Base-by-base conservation (phyloP, 2,797 vertebrate species). In the Eospalax fontanierii region DNA sequence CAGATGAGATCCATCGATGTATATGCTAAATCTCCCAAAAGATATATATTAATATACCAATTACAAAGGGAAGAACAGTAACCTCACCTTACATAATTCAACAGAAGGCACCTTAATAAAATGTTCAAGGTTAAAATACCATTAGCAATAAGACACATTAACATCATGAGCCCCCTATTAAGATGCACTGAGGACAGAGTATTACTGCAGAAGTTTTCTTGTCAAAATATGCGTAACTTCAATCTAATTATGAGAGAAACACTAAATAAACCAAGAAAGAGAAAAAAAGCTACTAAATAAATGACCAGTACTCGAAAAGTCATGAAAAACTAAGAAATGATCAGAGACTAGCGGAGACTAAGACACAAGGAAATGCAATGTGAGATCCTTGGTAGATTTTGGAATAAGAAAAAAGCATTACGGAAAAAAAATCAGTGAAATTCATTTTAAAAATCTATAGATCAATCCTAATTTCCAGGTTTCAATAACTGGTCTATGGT, bases 211-310 rank as follows among this genome's bases (percentile, higher is more conserved):
- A 30, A 87, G 84, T 88, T 88, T 87, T 65, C 78, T 85, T 81
- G 54, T 66, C 33, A 89, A 86, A 96, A 84, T 30, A 95, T 22
- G 40, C 0, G n/a, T 73, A 96, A 92, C 57, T 30, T 68, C 80
- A 78, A 75, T n/a, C 46, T 87, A 81, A 91, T 87, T 43, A 74
- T 54, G 30, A 89, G 66, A 87, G 92, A 94, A 96, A 74, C 15
- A 93, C 30, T 16, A 86, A 57, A 85, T 65, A 91, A 97, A 46
- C 12, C n/a, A 81, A 91, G 87, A 95, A 84, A 95, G 75, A 92
- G 54, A 82, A 79, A 86, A 30, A 87, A 79, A 86, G 26, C 89
- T 89, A 94, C 38, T 86, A 93, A 92, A 88, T 90, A 91, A 96
- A 46, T 79, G 28, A 63, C 19, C 0, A 89, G 43, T 75, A 91